These are phyloP conservation scores for Thunnus maccoyii DNA, from an alignment of 2,113 vertebrate genomes.

Conservation along the genomic window DNA sequence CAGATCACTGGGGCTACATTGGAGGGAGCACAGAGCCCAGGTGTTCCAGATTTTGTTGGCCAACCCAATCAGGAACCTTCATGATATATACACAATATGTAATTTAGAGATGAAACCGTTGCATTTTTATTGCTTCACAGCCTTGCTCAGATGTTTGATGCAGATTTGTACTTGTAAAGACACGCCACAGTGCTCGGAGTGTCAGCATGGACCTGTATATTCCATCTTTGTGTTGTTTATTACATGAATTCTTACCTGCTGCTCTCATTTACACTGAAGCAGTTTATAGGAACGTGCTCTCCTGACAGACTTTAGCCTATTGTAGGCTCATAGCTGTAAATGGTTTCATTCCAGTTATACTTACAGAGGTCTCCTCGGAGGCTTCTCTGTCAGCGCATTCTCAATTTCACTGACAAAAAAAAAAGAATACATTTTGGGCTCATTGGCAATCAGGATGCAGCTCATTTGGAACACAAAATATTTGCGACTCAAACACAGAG, in stretches of 20 bases:
- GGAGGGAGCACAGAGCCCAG: not conserved
- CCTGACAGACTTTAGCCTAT: not conserved
- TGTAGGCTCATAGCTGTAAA: not conserved
- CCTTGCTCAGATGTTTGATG: not conserved
- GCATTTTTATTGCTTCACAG: too few species aligned
- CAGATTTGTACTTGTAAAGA: not conserved
- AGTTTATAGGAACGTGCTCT: not conserved
- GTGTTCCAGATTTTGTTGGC: not conserved
- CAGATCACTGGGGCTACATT: not conserved
- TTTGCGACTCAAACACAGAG: conserved; percentile 51
- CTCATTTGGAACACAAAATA: conserved; percentile 36
- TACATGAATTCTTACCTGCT: conserved; percentile 6
- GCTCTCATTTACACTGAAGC: not conserved
- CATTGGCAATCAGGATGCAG: conserved; percentile 43
- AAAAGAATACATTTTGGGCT: conserved; percentile 36
- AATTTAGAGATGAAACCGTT: not conserved
- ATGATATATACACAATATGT: not conserved
- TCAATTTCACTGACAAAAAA: not conserved
- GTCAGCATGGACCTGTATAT: not conserved
- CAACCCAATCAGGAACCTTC: not conserved
- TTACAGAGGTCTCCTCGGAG: conserved; percentile 13
- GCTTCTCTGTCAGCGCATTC: conserved; percentile 3
- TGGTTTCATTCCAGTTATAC: not conserved
- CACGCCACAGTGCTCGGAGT: not conserved
- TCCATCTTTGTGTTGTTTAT: not conserved